A percentile compares a stretch with the other conserved stretches of the same genome.
Evolutionary conservation across 2,888 invertebrate species (phyloP).

Genomic region (Cybosia mesomella): DNA sequence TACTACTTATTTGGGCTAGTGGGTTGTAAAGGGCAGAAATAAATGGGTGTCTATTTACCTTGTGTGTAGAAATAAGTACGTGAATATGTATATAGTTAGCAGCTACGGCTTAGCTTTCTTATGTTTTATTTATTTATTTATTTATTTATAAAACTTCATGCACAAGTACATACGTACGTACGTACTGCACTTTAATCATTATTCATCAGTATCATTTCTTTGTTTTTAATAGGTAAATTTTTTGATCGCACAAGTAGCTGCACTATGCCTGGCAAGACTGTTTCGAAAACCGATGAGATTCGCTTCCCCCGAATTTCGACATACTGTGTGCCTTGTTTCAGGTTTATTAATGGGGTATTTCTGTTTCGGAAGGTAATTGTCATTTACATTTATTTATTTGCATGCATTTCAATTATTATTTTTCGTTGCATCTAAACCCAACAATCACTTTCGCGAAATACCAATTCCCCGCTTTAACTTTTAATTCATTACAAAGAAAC

Average conservation of each 20-base stretch:
- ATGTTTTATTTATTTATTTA: no score
- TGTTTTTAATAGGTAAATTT: constrained; percentile 92
- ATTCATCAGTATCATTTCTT: constrained; percentile 57
- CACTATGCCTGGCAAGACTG: constrained; percentile 92
- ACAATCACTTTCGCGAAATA: background rate
- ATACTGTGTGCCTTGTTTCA: constrained; percentile 92
- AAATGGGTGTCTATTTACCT: background rate
- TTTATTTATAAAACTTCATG: no score
- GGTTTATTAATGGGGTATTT: constrained; percentile 95
- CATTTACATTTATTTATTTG: constrained; percentile 46
- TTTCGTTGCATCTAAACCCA: background rate
- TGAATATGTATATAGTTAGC: background rate
- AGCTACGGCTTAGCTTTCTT: constrained; percentile 28
- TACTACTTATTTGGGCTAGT: no score
- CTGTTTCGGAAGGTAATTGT: constrained; percentile 94
- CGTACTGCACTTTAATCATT: constrained; percentile 50
- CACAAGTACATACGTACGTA: no score
- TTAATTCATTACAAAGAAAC: background rate
- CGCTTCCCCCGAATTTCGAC: constrained; percentile 90
- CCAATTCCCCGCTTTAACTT: background rate
- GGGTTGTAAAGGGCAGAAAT: no score
- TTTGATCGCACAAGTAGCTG: constrained; percentile 93
- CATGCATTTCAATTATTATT: constrained; percentile 10
- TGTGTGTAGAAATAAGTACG: background rate
- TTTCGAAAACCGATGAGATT: constrained; percentile 92